These are phyloP conservation scores for Vimba vimba DNA, from an alignment of 2,113 vertebrate genomes.

Conservation along the genomic window DNA sequence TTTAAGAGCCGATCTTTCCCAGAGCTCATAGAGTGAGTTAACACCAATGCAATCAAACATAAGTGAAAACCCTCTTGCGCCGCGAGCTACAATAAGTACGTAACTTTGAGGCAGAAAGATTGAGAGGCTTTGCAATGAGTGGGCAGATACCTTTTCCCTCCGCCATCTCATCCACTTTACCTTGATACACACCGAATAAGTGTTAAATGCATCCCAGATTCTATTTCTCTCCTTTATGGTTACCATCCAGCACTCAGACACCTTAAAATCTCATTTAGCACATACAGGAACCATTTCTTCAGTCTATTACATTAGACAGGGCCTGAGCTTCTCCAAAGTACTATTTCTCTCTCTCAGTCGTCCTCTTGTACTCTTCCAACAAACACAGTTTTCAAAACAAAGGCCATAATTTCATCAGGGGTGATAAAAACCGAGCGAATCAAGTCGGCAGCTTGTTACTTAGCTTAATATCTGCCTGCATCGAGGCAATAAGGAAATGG, in stretches of 20 bases:
- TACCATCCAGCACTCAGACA: conserved; percentile 11
- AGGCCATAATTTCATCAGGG: conserved; percentile 73
- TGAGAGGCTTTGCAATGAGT: conserved; percentile 18
- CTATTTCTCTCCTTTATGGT: conserved; percentile 25
- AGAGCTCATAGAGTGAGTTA: not conserved
- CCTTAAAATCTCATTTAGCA: conserved; percentile 39
- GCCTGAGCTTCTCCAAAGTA: conserved; percentile 13
- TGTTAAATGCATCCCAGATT: conserved; percentile 16
- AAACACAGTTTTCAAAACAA: conserved; percentile 51
- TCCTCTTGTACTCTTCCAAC: conserved; percentile 21
- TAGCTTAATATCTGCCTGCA: conserved; percentile 69
- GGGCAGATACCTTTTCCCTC: conserved; percentile 5
- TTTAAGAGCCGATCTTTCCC: not conserved
- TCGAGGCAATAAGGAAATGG: conserved; percentile 72
- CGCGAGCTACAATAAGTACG: not conserved
- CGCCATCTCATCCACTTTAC: conserved; percentile 23
- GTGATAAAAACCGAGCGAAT: conserved; percentile 74
- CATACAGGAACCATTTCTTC: conserved; percentile 2
- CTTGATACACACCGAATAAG: conserved; percentile 21
- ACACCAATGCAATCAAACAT: conserved; percentile 32
- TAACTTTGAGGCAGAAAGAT: not conserved
- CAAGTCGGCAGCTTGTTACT: conserved; percentile 73
- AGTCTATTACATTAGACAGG: conserved; percentile 38
- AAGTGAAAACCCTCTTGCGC: not conserved
- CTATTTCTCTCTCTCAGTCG: conserved; percentile 46